Percentiles rank a stretch among this genome's conserved stretches.
Evolutionary conservation across 92 coral and sea anemone species (phyloP).

Genomic region (Siderastrea radians): DNA sequence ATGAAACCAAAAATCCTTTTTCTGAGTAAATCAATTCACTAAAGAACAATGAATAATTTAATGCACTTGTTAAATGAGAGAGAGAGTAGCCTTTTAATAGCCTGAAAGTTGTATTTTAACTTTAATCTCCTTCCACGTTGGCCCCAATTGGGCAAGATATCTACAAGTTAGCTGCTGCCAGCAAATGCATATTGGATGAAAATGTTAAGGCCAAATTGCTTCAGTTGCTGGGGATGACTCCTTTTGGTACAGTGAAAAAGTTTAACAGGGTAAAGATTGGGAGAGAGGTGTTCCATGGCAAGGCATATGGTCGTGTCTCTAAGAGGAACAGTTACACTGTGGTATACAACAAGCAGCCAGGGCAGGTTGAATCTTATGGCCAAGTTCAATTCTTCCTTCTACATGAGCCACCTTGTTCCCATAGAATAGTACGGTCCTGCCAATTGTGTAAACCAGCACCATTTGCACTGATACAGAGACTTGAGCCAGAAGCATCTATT

Average conservation of each 20-base stretch:
- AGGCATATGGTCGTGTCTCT: conserved; percentile 20
- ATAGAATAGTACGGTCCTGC: not conserved
- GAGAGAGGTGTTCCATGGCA: conserved; percentile 10
- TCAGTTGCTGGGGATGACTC: conserved; percentile 14
- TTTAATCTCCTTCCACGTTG: too few relatives aligned
- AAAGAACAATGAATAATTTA: too few relatives aligned
- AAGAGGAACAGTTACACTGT: conserved; percentile 21
- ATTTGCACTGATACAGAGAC: not conserved
- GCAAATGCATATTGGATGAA: conserved; percentile 15
- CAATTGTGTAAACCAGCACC: too few relatives aligned
- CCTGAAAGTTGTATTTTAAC: too few relatives aligned
- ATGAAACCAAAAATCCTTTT: too few relatives aligned
- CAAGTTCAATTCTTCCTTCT: conserved; percentile 24
- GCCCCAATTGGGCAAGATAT: too few relatives aligned
- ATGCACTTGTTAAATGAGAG: too few relatives aligned
- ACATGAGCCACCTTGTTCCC: conserved; percentile 35
- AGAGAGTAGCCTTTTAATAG: too few relatives aligned
- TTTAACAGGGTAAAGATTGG: not conserved
- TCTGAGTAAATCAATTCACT: too few relatives aligned
- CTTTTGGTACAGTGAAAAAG: conserved; percentile 19
- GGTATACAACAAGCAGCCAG: not conserved
- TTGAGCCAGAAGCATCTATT: conserved; percentile 15
- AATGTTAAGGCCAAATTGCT: conserved; percentile 17
- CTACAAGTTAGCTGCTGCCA: conserved; percentile 22
- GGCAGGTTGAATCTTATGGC: conserved; percentile 16